A percentile compares a stretch with the other conserved stretches of the same genome.
Conservation (phyloP, 2,113 vertebrate species). For the Proteles cristata region DNA sequence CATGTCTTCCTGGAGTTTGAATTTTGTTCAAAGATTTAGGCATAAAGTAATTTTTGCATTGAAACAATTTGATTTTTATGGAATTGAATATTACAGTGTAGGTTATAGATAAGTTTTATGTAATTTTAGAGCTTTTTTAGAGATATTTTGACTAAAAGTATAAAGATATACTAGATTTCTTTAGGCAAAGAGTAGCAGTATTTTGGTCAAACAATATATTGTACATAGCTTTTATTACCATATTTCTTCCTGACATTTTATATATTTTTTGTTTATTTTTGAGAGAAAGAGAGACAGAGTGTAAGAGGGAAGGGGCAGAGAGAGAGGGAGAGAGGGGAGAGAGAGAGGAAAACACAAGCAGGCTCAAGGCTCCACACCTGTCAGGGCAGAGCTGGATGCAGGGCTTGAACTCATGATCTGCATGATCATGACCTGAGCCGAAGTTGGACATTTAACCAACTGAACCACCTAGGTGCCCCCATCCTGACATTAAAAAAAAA, state of each 20-base stretch:
- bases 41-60: neutral
- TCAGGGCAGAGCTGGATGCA: no score
- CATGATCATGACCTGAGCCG: no score
- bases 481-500: neutral
- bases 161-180: neutral
- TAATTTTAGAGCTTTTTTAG: neutral
- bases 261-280: no score
- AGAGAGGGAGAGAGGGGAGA: no score
- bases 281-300: no score
- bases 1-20: neutral
- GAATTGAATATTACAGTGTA: neutral
- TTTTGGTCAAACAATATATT: neutral
- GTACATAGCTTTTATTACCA: neutral
- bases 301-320: no score
- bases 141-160: neutral
- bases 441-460: no score
- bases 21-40: conserved; percentile 14
- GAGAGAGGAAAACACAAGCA: no score
- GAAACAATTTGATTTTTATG: neutral
- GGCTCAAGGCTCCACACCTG: no score
- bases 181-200: neutral
- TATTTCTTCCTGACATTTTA: neutral
- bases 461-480: no score
- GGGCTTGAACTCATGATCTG: no score
- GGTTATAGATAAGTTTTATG: neutral